Conservation (phyloP, 2,113 vertebrate species). For the Panthera leo region DNA sequence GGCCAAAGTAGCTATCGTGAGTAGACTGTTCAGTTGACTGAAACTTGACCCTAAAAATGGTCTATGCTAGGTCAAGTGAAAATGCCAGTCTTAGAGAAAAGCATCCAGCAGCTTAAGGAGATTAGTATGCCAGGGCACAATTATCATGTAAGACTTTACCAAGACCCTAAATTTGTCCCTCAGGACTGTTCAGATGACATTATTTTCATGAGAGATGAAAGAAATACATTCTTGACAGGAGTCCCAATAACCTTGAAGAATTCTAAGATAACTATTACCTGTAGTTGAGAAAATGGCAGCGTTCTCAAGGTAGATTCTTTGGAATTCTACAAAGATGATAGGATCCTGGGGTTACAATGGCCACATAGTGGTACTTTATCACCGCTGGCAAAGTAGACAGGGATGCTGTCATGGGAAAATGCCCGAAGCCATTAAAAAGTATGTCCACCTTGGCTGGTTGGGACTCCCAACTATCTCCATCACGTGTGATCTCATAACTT, state of each 20-base stretch:
- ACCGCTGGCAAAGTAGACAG: background rate
- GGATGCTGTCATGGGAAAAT: background rate
- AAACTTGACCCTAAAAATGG: background rate
- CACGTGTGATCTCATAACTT: background rate
- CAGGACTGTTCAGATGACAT: background rate
- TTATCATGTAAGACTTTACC: background rate
- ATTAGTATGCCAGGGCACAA: background rate
- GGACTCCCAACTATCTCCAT: background rate
- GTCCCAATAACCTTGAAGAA: background rate
- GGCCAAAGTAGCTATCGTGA: no score
- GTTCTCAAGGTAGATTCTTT: background rate
- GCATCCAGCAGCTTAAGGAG: background rate
- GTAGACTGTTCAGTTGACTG: background rate
- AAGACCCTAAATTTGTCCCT: background rate
- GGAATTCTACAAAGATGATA: background rate
- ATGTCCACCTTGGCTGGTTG: rapidly evolving
- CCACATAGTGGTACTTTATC: background rate
- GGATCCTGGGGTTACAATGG: no score
- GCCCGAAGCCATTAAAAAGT: rapidly evolving
- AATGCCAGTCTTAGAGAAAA: background rate
- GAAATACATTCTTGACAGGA: background rate
- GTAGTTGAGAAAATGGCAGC: background rate
- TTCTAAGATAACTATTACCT: background rate
- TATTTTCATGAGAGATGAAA: background rate
- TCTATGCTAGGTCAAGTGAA: background rate